A percentile compares a stretch with the other conserved stretches of the same genome.
phyloP scores from a whole-genome alignment of 2,113 vertebrate genomes.

The Perca flavescens region DNA sequence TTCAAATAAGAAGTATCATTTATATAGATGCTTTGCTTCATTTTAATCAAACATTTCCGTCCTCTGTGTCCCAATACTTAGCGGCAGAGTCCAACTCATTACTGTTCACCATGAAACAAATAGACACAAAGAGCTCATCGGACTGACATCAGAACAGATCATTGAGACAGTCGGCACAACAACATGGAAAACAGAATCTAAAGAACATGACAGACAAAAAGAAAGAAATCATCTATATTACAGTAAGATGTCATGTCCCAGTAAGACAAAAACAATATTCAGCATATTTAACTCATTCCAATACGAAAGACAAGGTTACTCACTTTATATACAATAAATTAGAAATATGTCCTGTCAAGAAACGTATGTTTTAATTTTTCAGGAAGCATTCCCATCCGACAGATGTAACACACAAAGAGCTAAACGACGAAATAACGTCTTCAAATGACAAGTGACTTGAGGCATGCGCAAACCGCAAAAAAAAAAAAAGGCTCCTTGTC shows the following conservation, averaged over 20 bases:
- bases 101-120: conserved; percentile 35
- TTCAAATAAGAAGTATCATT: conserved; percentile 30
- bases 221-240: conserved; percentile 51
- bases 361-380: conserved; percentile 43
- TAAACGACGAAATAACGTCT: conserved; percentile 56
- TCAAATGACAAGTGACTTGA: conserved; percentile 50
- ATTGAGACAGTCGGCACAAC: conserved; percentile 56
- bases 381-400: conserved; percentile 62
- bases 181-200: conserved; percentile 52
- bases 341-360: conserved; percentile 72
- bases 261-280: conserved; percentile 50
- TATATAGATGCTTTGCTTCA: conserved; percentile 5
- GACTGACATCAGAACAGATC: conserved; percentile 48
- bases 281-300: conserved; percentile 72
- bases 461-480: conserved; percentile 75
- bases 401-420: conserved; percentile 67
- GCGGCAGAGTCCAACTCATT: conserved; percentile 15
- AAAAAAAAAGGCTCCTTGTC: conserved; percentile 22
- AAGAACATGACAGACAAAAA: conserved; percentile 42
- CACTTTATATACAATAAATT: conserved; percentile 85
- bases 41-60: background rate
- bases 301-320: conserved; percentile 72
- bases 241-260: conserved; percentile 51
- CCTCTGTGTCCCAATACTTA: background rate
- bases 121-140: conserved; percentile 42